Base-by-base conservation (phyloP, 2,888 invertebrate species). In the Drosophila kuntzei region DNA sequence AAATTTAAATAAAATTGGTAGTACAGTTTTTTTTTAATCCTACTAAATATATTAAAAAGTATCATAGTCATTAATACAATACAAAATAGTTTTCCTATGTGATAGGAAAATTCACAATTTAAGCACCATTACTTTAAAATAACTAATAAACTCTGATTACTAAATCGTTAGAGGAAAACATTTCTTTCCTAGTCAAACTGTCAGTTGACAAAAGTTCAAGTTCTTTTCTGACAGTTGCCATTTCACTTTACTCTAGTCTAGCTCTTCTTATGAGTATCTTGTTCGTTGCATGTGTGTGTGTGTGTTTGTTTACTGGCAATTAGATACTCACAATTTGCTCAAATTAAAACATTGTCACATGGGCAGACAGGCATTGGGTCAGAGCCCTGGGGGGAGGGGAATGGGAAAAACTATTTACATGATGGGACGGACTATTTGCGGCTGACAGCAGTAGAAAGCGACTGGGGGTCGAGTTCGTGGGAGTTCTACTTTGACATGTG, bases 301-400 rank as follows among this genome's bases (percentile, higher is more conserved):
- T 44, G 51, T 63, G 41, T 39, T 62, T 43, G 51, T 34, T 44
- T 44, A 55, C 55, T 55, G 46, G 37, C 69, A 76, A 76, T 78
- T 73, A 69, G 62, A 55, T 78, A 53, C 41, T 54, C 41, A 61
- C 79, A 76, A 70, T 66, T 78, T 76, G 76, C 63, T 58, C 62
- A 69, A 78, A 78, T 76, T 78, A 74, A 62, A 54, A 44, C 61
- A 62, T 47, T 58, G 67, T 62, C 61, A 59, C 43, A 55, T 50
- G 54, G 25, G 4, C 32, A 44, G 70, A 20, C 32, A 58, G 63
- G n/a, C 18, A 29, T 16, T 20, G 34, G 29, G 1, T 43, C 18
- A 20, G 7, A 16, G 36, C 11, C 11, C 25, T 25, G 16, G 29
- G 60, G 37, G 20, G 25, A 1, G 9, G 5, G 27, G 12, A 7